A percentile compares a stretch with the other conserved stretches of the same genome.
These are phyloP conservation scores for Pollenia amentaria DNA, from an alignment of 2,888 invertebrate genomes.

Conservation along the genomic window DNA sequence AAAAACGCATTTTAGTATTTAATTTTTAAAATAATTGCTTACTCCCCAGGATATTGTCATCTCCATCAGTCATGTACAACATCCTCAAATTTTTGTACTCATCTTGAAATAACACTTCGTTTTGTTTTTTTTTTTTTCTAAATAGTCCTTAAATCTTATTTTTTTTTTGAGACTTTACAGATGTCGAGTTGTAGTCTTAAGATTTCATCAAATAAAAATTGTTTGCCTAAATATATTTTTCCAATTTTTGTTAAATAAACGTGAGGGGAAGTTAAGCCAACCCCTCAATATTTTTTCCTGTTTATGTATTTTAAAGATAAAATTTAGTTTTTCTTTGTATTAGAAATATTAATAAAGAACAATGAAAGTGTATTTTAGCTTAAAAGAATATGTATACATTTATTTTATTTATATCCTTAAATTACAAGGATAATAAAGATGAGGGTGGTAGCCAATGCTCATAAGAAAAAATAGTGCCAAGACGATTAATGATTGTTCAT, in stretches of 20 bases:
- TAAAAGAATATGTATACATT: not conserved
- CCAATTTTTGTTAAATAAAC: slow-evolving; percentile 34
- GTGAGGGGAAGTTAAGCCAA: slow-evolving; percentile 17
- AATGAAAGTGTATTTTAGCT: slow-evolving; percentile 29
- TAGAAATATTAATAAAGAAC: slow-evolving; percentile 31
- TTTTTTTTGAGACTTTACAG: not conserved
- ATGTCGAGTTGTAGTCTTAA: slow-evolving; percentile 15
- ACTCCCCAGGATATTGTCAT: slow-evolving; percentile 39
- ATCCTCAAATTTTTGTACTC: not conserved
- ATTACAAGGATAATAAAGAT: not conserved
- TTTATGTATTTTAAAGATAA: slow-evolving; percentile 37
- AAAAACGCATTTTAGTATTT: slow-evolving; percentile 28
- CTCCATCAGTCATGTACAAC: not conserved
- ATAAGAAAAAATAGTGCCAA: not conserved
- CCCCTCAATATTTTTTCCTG: not conserved
- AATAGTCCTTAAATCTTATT: slow-evolving; percentile 23
- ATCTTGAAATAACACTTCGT: not conserved
- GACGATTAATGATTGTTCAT: not conserved
- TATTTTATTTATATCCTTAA: slow-evolving; percentile 5
- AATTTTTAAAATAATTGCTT: slow-evolving; percentile 59
- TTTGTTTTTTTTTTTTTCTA: slow-evolving; percentile 20
- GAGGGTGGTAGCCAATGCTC: not conserved
- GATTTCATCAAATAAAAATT: slow-evolving; percentile 48
- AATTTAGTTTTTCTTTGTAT: slow-evolving; percentile 27
- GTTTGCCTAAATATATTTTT: slow-evolving; percentile 35